Evolutionary conservation across 2,888 invertebrate genomes (phyloP).

Genomic region (Glaucopsyche alexis): DNA sequence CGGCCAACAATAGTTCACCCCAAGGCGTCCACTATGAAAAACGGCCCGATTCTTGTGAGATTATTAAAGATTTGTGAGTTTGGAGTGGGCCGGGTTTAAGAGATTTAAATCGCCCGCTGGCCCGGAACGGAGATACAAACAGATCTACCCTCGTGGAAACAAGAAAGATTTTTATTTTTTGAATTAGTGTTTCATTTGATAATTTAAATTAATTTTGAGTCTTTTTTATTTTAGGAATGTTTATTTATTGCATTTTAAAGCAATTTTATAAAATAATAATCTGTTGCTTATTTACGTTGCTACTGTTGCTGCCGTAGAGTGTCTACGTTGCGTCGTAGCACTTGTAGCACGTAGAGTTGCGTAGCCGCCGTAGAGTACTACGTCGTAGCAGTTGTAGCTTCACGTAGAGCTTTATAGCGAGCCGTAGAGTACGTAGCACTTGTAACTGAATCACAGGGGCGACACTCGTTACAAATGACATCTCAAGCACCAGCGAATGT

Average conservation of each 20-base stretch:
- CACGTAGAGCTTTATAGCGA: background rate
- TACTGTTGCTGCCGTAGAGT: too few species aligned
- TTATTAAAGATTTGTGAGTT: slow-evolving; percentile 80
- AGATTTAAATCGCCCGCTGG: slow-evolving; percentile 78
- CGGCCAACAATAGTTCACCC: slow-evolving; percentile 35
- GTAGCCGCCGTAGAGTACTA: background rate
- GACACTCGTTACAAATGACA: too few species aligned
- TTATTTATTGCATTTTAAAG: background rate
- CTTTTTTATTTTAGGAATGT: background rate
- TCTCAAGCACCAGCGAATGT: too few species aligned
- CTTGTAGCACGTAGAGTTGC: too few species aligned
- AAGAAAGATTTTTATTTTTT: slow-evolving; percentile 34
- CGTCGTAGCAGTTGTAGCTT: background rate
- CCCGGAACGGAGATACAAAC: slow-evolving; percentile 77
- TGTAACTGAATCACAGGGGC: background rate
- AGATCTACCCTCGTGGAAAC: slow-evolving; percentile 61
- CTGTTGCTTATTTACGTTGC: background rate
- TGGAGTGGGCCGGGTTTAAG: slow-evolving; percentile 72
- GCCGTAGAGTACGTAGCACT: background rate
- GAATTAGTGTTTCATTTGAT: slow-evolving; percentile 13
- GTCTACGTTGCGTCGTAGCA: too few species aligned
- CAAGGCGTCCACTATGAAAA: slow-evolving; percentile 60
- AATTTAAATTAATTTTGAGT: slow-evolving; percentile 13
- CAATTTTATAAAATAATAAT: background rate
- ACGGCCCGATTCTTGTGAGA: slow-evolving; percentile 69